Conservation (phyloP, 30 jellyfish, hydroid and myxozoan genomes). For the Calvadosia cruxmelitensis region DNA sequence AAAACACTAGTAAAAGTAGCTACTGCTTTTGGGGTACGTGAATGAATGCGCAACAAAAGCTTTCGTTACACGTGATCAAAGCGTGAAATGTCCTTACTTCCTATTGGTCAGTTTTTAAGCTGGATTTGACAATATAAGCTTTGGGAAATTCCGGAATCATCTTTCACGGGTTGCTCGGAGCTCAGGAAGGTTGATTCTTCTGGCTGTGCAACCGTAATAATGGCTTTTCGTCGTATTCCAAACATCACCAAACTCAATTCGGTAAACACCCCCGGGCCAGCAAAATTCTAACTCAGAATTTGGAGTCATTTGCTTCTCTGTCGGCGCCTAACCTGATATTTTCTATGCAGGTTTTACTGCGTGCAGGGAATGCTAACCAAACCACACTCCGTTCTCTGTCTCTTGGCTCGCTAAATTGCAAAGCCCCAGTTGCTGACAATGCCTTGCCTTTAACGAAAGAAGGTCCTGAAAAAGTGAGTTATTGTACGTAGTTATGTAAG, state of each 20-base stretch:
- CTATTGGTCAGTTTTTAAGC: too few relatives aligned
- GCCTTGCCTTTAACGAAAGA: neutral
- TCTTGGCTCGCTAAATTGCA: neutral
- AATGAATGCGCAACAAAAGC: too few relatives aligned
- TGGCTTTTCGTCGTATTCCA: neutral
- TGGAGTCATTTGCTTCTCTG: neutral
- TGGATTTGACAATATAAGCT: too few relatives aligned
- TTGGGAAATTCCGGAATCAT: too few relatives aligned
- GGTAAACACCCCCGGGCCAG: neutral
- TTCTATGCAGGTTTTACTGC: neutral
- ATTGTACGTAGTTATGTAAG: too few relatives aligned
- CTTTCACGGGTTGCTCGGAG: too few relatives aligned
- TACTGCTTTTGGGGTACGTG: too few relatives aligned
- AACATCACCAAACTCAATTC: neutral
- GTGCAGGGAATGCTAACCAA: neutral
- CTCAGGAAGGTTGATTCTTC: too few relatives aligned
- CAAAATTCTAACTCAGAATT: neutral
- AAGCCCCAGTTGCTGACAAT: neutral
- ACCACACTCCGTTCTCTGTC: neutral
- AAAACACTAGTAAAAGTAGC: too few relatives aligned
- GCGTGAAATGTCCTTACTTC: too few relatives aligned
- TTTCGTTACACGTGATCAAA: too few relatives aligned
- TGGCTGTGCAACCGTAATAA: too few relatives aligned
- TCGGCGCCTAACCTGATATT: neutral
- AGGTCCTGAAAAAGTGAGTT: neutral